Percentiles rank a stretch among this genome's conserved stretches.
Conservation (phyloP, 2,888 invertebrate species). For the Drosophila anomalata region DNA sequence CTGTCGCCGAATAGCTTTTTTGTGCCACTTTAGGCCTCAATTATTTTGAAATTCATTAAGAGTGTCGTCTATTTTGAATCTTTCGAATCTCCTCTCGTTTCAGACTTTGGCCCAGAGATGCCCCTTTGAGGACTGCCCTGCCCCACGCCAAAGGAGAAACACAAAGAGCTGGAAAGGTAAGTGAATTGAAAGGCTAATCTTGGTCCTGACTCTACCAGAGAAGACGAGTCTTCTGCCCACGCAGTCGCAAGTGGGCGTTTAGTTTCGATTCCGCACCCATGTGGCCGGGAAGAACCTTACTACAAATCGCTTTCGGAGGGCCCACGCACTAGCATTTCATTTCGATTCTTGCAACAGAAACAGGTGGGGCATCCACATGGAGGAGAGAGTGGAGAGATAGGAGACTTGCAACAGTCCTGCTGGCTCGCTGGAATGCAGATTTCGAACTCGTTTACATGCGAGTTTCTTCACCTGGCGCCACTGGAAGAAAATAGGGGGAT, state of each 20-base stretch:
- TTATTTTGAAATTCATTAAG: conserved; percentile 75
- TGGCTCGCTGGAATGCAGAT: conserved; percentile 69
- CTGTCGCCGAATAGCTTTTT: conserved; percentile 60
- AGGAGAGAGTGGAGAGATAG: too few relatives aligned
- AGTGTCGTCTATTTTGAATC: conserved; percentile 69
- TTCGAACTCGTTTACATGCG: conserved; percentile 74
- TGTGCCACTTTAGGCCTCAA: conserved; percentile 77
- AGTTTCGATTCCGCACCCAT: conserved; percentile 44
- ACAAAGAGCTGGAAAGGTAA: conserved; percentile 52
- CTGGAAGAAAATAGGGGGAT: background rate
- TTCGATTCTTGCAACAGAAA: conserved; percentile 34
- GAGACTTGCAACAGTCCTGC: conserved; percentile 53
- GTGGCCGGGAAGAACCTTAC: conserved; percentile 35
- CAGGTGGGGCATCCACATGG: conserved; percentile 37
- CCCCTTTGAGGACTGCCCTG: conserved; percentile 8
- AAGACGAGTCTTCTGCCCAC: conserved; percentile 42
- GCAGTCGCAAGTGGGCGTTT: conserved; percentile 45
- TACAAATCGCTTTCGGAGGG: conserved; percentile 52
- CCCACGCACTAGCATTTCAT: conserved; percentile 37
- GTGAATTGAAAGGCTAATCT: conserved; percentile 57
- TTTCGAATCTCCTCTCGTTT: background rate
- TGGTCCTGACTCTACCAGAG: conserved; percentile 25
- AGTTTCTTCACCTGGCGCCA: conserved; percentile 24
- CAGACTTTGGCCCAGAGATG: conserved; percentile 42
- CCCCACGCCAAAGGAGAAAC: background rate